Conservation (phyloP, 2,797 vertebrate species). For the Carcharodon carcharias region DNA sequence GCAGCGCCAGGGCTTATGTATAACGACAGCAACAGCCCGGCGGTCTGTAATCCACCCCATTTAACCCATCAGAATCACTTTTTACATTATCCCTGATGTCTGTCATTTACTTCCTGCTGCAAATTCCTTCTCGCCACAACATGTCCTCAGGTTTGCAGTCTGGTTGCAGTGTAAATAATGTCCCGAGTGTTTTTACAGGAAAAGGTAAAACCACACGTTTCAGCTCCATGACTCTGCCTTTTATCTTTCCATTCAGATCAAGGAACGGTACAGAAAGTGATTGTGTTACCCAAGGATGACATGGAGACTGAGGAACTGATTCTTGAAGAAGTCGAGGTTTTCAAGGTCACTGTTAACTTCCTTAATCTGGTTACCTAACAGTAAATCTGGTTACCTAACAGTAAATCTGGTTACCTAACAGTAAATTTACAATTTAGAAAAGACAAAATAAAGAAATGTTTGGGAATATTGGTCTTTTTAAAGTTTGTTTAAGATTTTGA, state of each 20-base stretch:
- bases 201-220: not conserved
- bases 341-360: conserved; percentile 66
- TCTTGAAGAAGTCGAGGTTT: conserved; percentile 93
- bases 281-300: conserved; percentile 91
- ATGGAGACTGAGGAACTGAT: conserved; percentile 91
- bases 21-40: no score
- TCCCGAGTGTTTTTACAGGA: not conserved
- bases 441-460: not conserved
- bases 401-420: no score
- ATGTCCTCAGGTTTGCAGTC: not conserved
- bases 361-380: not conserved
- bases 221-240: not conserved
- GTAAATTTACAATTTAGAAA: not conserved
- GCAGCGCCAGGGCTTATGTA: not conserved
- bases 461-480: not conserved
- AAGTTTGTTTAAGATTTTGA: not conserved
- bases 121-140: not conserved
- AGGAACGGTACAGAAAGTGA: conserved; percentile 94
- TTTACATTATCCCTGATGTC: not conserved
- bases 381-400: no score
- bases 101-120: not conserved
- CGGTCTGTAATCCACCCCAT: not conserved
- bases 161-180: not conserved
- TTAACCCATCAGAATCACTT: not conserved
- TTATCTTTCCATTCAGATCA: conserved; percentile 62